A percentile compares a stretch with the other conserved stretches of the same genome.
phyloP scores from a whole-genome alignment of 1,140 invertebrate genomes.

The Nautilus pompilius region DNA sequence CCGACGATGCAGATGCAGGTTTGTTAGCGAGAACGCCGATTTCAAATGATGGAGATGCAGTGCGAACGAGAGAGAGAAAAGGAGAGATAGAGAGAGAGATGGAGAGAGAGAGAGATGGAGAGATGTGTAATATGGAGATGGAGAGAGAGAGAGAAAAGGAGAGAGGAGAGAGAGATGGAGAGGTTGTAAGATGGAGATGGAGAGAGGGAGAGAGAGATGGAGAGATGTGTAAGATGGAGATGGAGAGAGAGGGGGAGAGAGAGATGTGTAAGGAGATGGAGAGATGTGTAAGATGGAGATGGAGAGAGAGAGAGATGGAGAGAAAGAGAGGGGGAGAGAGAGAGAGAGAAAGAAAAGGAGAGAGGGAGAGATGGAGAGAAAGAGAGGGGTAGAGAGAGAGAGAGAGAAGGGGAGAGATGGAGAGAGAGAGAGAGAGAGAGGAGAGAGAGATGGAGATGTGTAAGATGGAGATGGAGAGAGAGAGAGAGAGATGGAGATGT shows the following conservation, averaged over 20 bases:
- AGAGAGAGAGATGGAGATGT: neutral
- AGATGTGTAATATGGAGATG: conserved; percentile 4
- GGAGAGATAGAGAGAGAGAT: neutral
- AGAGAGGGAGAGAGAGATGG: neutral
- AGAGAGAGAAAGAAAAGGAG: neutral
- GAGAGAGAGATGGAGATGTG: neutral
- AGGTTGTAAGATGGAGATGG: neutral
- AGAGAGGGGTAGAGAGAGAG: neutral
- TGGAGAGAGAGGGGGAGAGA: neutral
- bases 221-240: neutral
- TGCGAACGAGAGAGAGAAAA: neutral
- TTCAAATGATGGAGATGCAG: neutral
- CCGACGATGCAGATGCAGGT: too few species aligned
- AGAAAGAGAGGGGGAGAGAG: conserved; percentile 4
- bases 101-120: neutral
- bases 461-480: neutral
- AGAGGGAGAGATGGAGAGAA: neutral
- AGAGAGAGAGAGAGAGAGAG: neutral
- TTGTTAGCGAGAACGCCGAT: too few species aligned
- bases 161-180: neutral
- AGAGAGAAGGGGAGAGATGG: neutral
- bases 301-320: conserved; percentile 8
- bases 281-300: conserved; percentile 3
- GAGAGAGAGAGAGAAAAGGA: conserved; percentile 4
- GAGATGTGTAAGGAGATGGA: too few species aligned